Conservation (phyloP, 2,797 vertebrate species). For the Aphelocoma californica region DNA sequence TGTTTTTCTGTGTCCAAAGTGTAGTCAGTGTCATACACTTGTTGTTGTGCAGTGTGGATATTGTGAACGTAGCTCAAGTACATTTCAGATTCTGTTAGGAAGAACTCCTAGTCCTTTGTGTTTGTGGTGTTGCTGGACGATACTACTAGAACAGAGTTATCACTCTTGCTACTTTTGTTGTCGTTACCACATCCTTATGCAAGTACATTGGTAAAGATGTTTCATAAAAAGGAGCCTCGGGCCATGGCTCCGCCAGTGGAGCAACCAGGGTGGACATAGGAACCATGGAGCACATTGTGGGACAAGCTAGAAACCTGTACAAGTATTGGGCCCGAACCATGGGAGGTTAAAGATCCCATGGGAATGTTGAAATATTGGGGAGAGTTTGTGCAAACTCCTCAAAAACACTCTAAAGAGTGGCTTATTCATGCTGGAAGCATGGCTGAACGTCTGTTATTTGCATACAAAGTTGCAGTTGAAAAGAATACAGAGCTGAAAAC, state of each 20-base stretch:
- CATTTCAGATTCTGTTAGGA: not conserved
- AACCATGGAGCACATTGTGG: not conserved
- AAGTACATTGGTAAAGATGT: not conserved
- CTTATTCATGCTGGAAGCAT: fast-evolving
- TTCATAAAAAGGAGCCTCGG: fast-evolving
- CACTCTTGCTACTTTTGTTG: not conserved
- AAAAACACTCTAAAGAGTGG: fast-evolving
- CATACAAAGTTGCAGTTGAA: not conserved
- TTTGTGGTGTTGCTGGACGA: not conserved
- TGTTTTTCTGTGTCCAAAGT: not conserved
- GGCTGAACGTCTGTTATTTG: not conserved
- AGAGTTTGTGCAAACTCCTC: not conserved
- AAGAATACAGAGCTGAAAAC: not conserved
- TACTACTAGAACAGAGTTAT: not conserved
- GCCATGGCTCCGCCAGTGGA: not conserved
- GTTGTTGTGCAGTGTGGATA: fast-evolving
- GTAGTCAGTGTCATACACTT: not conserved
- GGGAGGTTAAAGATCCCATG: not conserved
- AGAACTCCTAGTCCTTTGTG: not conserved
- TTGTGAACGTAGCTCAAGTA: not conserved
- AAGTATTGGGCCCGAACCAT: not conserved
- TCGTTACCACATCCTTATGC: fast-evolving
- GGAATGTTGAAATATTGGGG: not conserved
- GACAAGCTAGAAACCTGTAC: not conserved
- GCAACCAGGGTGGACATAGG: fast-evolving